Conservation (phyloP, 1,140 invertebrate genomes). For the Atta texana region DNA sequence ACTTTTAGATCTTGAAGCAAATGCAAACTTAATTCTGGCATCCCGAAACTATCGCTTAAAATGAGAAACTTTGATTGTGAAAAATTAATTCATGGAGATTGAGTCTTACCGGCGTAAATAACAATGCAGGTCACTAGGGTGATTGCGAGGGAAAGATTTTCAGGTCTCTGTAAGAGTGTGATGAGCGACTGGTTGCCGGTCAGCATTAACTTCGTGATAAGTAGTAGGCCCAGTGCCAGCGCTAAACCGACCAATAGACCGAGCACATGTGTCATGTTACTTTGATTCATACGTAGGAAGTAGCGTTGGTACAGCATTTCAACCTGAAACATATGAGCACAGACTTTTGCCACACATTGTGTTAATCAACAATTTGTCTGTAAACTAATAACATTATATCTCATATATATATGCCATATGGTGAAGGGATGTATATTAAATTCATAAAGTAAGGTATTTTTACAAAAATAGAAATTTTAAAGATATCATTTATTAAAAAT, state of each 20-base stretch:
- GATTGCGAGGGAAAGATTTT: conserved; percentile 80
- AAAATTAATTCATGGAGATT: neutral
- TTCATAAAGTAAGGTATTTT: conserved; percentile 1
- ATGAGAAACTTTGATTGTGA: neutral
- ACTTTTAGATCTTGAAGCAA: neutral
- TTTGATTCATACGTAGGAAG: conserved; percentile 96
- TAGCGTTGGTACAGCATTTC: conserved; percentile 97
- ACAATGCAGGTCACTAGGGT: conserved; percentile 80
- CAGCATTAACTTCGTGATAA: conserved; percentile 77
- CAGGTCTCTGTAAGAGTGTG: conserved; percentile 75
- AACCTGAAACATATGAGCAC: conserved; percentile 87
- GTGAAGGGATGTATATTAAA: neutral
- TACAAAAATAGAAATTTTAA: neutral
- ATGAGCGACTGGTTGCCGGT: conserved; percentile 75
- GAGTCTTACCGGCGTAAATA: conserved; percentile 81
- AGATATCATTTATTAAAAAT: conserved; percentile 6
- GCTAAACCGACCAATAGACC: conserved; percentile 91
- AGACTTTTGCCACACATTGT: conserved; percentile 11
- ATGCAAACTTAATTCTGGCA: conserved; percentile 10
- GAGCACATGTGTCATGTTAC: conserved; percentile 94
- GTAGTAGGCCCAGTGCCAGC: conserved; percentile 86
- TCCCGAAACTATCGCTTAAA: neutral
- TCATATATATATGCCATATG: neutral
- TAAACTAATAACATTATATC: neutral
- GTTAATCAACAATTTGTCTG: neutral